A percentile compares a stretch with the other conserved stretches of the same genome.
phyloP scores from a whole-genome alignment of 2,113 vertebrate genomes.

The Thunnus maccoyii region DNA sequence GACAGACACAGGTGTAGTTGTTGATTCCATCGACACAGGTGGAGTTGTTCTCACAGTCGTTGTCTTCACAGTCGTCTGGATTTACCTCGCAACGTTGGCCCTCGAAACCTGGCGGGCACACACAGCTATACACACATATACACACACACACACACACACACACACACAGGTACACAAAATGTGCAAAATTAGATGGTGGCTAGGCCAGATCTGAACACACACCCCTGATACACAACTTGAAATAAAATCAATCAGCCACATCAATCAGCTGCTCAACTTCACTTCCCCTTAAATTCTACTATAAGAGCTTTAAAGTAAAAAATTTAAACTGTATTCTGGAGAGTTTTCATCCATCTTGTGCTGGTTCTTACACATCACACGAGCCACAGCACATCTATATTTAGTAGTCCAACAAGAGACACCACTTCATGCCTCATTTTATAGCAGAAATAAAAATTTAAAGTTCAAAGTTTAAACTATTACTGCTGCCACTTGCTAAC shows the following conservation, averaged over 20 bases:
- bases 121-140: slow-evolving; percentile 85
- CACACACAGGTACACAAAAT: slow-evolving; percentile 26
- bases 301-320: slow-evolving; percentile 30
- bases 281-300: slow-evolving; percentile 24
- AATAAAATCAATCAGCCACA: slow-evolving; percentile 47
- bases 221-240: slow-evolving; percentile 27
- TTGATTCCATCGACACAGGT: slow-evolving; percentile 96
- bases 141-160: slow-evolving; percentile 80
- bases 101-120: slow-evolving; percentile 92
- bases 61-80: slow-evolving; percentile 96
- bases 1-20: slow-evolving; percentile 95
- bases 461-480: slow-evolving; percentile 41
- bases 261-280: slow-evolving; percentile 34
- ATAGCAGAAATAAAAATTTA: slow-evolving; percentile 41
- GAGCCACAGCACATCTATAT: slow-evolving; percentile 38
- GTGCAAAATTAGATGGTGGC: slow-evolving; percentile 14
- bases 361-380: slow-evolving; percentile 30
- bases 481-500: neutral
- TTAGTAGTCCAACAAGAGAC: slow-evolving; percentile 42
- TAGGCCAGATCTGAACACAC: slow-evolving; percentile 4
- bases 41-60: slow-evolving; percentile 97
- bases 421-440: slow-evolving; percentile 41
- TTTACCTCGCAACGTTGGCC: slow-evolving; percentile 93
- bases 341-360: neutral
- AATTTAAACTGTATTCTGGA: slow-evolving; percentile 5